Percentiles rank a stretch among this genome's conserved stretches.
These are phyloP conservation scores for Troides oblongomaculatus DNA, from an alignment of 2,888 invertebrate species.

Conservation along the genomic window DNA sequence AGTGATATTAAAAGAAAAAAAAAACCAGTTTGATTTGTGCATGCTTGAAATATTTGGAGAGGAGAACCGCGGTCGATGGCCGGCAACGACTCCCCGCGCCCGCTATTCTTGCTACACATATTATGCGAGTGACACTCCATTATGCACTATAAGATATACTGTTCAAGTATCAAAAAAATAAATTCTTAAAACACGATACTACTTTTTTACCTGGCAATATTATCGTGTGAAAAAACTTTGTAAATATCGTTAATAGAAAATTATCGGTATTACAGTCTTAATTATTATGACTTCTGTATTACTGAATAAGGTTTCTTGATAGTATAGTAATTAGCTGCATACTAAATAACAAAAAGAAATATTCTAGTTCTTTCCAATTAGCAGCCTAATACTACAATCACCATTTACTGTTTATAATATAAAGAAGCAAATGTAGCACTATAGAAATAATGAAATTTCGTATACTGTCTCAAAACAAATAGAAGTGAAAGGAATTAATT, in stretches of 20 bases:
- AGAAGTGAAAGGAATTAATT: conserved; percentile 34
- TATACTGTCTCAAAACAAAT: background rate
- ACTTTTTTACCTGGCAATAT: background rate
- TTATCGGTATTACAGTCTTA: no score
- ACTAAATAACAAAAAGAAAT: no score
- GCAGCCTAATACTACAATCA: background rate
- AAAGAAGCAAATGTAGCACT: background rate
- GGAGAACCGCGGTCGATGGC: conserved; percentile 74
- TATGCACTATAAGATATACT: conserved; percentile 37
- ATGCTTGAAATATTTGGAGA: conserved; percentile 77
- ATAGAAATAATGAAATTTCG: background rate
- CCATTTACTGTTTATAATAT: background rate
- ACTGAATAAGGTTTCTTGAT: no score
- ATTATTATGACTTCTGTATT: no score
- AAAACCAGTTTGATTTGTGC: conserved; percentile 79
- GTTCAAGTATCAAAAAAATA: conserved; percentile 25
- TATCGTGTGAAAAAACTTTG: background rate
- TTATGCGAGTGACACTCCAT: conserved; percentile 41
- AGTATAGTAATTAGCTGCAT: no score
- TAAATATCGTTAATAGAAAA: no score
- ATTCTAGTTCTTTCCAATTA: background rate
- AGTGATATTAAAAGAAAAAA: conserved; percentile 58
- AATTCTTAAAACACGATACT: background rate
- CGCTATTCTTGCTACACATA: conserved; percentile 38
- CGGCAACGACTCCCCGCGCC: conserved; percentile 41